Conservation (phyloP, 2,888 invertebrate species). For the Linnaemya vulpina region DNA sequence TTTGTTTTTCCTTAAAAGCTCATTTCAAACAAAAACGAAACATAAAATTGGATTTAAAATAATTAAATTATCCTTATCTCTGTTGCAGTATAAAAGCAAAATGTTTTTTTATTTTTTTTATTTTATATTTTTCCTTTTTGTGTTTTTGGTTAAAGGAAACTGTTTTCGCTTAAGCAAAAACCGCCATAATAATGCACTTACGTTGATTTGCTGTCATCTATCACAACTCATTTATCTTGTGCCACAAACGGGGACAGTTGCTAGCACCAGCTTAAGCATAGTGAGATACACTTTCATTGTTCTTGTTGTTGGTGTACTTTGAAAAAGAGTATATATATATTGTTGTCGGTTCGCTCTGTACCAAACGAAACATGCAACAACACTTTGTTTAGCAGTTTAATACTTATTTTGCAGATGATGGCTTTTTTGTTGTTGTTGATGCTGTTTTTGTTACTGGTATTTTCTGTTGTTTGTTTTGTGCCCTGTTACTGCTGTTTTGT, state of each 20-base stretch:
- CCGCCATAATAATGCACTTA: conserved; percentile 80
- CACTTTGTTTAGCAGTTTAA: conserved; percentile 67
- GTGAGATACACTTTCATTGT: conserved; percentile 44
- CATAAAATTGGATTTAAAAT: background rate
- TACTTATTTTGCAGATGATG: conserved; percentile 14
- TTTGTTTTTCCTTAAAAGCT: background rate
- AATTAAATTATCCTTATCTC: conserved; percentile 12
- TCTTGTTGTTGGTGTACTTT: conserved; percentile 46
- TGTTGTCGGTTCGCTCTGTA: conserved; percentile 56
- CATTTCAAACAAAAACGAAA: background rate
- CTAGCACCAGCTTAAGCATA: conserved; percentile 55
- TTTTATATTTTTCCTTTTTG: background rate
- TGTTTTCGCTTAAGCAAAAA: conserved; percentile 54
- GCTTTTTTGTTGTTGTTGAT: too few relatives aligned
- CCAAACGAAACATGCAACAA: conserved; percentile 76
- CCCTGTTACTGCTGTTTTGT: conserved; percentile 51
- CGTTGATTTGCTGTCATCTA: conserved; percentile 82
- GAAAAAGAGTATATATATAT: conserved; percentile 15
- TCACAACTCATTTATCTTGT: conserved; percentile 82
- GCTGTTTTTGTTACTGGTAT: too few relatives aligned
- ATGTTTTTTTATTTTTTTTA: background rate
- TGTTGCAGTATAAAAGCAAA: background rate
- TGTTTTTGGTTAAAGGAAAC: conserved; percentile 38
- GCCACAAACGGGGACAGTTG: conserved; percentile 68
- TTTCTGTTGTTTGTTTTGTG: conserved; percentile 8